Evolutionary conservation across 2,888 invertebrate genomes (phyloP).

Genomic region (Sesamia inferens): DNA sequence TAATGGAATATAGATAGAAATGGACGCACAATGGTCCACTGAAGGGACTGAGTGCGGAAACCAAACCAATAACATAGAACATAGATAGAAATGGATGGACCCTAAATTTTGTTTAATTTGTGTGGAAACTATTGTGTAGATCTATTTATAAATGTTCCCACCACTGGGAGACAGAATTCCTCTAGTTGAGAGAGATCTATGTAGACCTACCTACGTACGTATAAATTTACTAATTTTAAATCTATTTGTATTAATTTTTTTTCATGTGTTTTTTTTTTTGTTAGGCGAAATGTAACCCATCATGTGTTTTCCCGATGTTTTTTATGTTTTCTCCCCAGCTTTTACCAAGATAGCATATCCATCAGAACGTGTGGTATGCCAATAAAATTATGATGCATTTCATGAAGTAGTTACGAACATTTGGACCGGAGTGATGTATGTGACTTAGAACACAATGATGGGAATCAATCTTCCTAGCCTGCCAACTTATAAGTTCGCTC

Average conservation of each 20-base stretch:
- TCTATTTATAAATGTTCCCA: neutral
- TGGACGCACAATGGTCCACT: too few relatives aligned
- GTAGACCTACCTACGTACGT: neutral
- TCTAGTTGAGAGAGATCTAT: neutral
- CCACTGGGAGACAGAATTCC: neutral
- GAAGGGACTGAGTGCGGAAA: too few relatives aligned
- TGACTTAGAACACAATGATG: constrained; percentile 41
- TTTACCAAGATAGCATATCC: constrained; percentile 22
- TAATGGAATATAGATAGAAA: too few relatives aligned
- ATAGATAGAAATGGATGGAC: too few relatives aligned
- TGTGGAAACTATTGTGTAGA: too few relatives aligned
- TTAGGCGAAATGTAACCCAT: neutral
- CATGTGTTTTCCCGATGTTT: neutral
- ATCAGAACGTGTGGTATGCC: constrained; percentile 30
- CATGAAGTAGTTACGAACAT: constrained; percentile 42
- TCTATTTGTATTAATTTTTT: neutral
- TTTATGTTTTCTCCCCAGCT: constrained; percentile 2
- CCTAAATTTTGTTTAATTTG: too few relatives aligned
- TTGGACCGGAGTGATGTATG: constrained; percentile 45
- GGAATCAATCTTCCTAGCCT: constrained; percentile 54
- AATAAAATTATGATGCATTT: constrained; percentile 36
- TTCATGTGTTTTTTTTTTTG: too few relatives aligned
- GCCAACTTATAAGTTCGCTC: constrained; percentile 51
- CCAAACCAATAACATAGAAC: too few relatives aligned
- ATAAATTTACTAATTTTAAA: neutral